phyloP scores from a whole-genome alignment of 1,140 invertebrate species.

The Telenomus remus region DNA sequence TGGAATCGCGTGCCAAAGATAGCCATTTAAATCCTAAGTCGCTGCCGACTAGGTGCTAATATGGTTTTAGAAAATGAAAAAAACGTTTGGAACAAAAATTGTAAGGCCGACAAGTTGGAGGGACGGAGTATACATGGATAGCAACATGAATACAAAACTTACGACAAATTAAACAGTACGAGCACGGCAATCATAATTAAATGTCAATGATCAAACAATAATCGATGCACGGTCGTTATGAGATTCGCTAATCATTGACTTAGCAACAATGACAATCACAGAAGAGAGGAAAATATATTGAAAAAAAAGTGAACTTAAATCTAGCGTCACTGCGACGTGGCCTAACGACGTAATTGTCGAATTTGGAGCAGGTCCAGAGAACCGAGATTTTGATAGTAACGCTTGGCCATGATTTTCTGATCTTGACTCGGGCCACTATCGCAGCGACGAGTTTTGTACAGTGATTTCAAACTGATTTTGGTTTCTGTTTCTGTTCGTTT shows the following conservation, averaged over 20 bases:
- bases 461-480: conserved; percentile 73
- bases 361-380: conserved; percentile 8
- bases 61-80: too few species aligned
- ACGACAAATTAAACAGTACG: conserved; percentile 70
- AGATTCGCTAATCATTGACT: conserved; percentile 62
- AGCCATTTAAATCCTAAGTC: conserved; percentile 52
- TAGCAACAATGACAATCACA: conserved; percentile 56
- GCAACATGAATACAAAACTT: conserved; percentile 68
- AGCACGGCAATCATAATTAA: conserved; percentile 69
- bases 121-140: conserved; percentile 42
- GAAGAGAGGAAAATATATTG: conserved; percentile 27
- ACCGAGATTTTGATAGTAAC: too few species aligned
- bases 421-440: conserved; percentile 46
- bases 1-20: conserved; percentile 5
- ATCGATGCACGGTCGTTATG: conserved; percentile 62
- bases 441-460: conserved; percentile 68
- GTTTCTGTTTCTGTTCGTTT: too few species aligned
- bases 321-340: conserved; percentile 49
- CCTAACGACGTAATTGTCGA: conserved; percentile 17
- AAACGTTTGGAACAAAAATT: not conserved
- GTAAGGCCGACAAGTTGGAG: conserved; percentile 56
- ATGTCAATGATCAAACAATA: conserved; percentile 61
- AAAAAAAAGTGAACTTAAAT: conserved; percentile 21
- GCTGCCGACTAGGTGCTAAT: conserved; percentile 2
- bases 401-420: too few species aligned